phyloP scores from a whole-genome alignment of 2,797 vertebrate genomes.

The Lacerta bilineata region DNA sequence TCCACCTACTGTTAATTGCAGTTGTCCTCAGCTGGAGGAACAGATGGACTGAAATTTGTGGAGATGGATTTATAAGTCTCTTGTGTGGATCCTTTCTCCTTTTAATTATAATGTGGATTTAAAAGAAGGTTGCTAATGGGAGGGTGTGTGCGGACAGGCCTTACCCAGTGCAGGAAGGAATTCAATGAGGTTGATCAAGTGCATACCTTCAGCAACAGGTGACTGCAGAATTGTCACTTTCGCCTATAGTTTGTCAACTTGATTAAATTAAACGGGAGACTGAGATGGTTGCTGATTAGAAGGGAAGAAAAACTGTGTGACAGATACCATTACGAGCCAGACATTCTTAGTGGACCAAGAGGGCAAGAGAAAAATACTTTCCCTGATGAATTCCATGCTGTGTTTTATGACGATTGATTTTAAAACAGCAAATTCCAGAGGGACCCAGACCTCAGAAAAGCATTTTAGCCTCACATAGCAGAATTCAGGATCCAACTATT shows the following conservation, averaged over 20 bases:
- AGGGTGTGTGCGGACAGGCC: background rate
- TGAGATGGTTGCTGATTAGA: background rate
- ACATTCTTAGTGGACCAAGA: background rate
- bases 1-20: background rate
- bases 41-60: background rate
- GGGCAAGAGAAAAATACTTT: background rate
- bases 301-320: background rate
- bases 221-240: slow-evolving; percentile 12
- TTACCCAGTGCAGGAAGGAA: background rate
- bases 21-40: background rate
- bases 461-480: background rate
- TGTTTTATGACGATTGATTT: background rate
- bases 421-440: background rate
- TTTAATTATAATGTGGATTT: slow-evolving; percentile 23
- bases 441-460: background rate
- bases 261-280: background rate
- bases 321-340: background rate
- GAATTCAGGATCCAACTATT: background rate
- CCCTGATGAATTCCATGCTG: background rate
- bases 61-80: background rate
- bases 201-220: background rate
- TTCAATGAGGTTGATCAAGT: background rate
- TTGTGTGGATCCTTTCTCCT: background rate
- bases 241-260: background rate
- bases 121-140: background rate